phyloP scores from a whole-genome alignment of 2,113 vertebrate species.

The Myocastor coypus region DNA sequence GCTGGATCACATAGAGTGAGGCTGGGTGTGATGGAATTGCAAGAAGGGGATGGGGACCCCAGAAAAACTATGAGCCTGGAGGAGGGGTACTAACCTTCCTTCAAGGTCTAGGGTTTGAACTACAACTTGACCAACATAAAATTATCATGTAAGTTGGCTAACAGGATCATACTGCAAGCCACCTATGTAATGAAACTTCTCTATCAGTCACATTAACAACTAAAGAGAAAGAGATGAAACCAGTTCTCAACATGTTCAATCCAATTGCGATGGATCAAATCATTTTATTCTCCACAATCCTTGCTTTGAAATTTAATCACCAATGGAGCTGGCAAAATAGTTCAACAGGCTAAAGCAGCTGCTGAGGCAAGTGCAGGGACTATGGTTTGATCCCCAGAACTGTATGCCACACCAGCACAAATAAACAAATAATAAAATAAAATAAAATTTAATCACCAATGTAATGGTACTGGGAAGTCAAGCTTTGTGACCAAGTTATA shows the following conservation, averaged over 20 bases:
- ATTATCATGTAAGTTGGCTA: not conserved
- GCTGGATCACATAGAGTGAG: not conserved
- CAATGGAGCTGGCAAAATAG: not conserved
- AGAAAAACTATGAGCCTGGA: not conserved
- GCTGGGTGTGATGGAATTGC: not conserved
- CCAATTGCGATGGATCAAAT: not conserved
- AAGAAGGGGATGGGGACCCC: not conserved
- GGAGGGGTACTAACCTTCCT: not conserved
- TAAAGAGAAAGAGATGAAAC: not conserved
- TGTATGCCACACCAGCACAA: no score
- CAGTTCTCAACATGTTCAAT: constrained; percentile 12
- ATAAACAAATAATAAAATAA: no score
- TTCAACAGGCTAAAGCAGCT: no score
- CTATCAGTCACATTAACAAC: not conserved
- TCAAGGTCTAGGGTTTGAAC: not conserved
- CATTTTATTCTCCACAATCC: no score
- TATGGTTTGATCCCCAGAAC: no score
- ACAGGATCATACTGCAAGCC: not conserved
- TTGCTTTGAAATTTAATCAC: not conserved
- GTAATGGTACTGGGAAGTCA: not conserved
- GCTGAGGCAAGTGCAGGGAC: no score
- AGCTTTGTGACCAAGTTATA: not conserved
- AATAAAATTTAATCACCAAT: not conserved
- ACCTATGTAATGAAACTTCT: not conserved
- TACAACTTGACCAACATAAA: not conserved